Percentiles rank a stretch among this genome's conserved stretches.
Evolutionary conservation across 30 jellyfish, hydroid and myxozoan species (phyloP).

Genomic region (Mastigias papua): DNA sequence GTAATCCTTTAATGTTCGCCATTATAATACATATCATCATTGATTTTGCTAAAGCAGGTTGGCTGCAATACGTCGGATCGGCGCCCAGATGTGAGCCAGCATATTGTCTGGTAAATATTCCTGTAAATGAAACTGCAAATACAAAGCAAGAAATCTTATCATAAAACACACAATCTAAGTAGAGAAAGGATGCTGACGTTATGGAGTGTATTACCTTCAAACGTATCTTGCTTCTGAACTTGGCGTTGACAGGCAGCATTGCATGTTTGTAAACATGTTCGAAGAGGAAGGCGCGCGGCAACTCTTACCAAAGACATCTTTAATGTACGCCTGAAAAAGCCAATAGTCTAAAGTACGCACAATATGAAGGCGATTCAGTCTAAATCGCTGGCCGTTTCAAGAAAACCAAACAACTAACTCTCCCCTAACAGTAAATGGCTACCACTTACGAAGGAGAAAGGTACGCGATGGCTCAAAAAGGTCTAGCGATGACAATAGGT

Average conservation of each 20-base stretch:
- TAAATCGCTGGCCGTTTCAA: neutral
- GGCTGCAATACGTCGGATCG: too few species aligned
- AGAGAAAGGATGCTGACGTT: too few species aligned
- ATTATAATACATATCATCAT: too few species aligned
- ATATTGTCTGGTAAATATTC: too few species aligned
- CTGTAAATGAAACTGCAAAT: too few species aligned
- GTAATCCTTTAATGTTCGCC: too few species aligned
- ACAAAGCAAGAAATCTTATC: too few species aligned
- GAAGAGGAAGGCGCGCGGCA: conserved; percentile 76
- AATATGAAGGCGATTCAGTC: neutral
- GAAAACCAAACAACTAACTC: neutral
- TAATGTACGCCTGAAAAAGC: neutral
- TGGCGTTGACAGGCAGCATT: conserved; percentile 62
- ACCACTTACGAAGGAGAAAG: neutral
- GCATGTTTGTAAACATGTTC: conserved; percentile 57
- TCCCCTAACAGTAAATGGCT: neutral
- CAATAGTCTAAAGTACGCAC: neutral
- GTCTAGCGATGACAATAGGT: conserved; percentile 29
- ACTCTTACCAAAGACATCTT: conserved; percentile 64
- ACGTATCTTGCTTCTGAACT: conserved; percentile 40
- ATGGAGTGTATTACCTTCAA: conserved; percentile 70
- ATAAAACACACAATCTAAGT: too few species aligned
- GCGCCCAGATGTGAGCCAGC: too few species aligned
- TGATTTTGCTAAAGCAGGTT: too few species aligned
- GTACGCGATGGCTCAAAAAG: neutral